These are phyloP conservation scores for Perithous albicinctus DNA, from an alignment of 2,888 invertebrate genomes.

Conservation along the genomic window DNA sequence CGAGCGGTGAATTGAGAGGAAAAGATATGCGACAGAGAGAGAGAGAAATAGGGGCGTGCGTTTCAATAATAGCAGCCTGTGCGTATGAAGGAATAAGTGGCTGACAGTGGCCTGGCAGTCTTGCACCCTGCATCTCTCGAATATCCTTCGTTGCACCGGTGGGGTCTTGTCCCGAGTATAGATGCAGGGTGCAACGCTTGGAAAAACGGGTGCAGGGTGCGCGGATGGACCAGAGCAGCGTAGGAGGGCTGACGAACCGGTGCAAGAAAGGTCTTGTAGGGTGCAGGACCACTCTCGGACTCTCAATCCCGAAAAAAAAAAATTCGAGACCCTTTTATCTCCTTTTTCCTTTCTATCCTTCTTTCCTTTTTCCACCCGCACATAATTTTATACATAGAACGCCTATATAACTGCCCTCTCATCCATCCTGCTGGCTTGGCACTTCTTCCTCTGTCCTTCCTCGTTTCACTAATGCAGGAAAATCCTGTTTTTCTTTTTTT, in stretches of 20 bases:
- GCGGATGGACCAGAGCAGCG: constrained; percentile 12
- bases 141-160: constrained; percentile 43
- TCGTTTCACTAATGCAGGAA: constrained; percentile 20
- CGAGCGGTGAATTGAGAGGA: not conserved
- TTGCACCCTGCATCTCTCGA: constrained; percentile 11
- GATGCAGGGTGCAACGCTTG: constrained; percentile 41
- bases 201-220: constrained; percentile 40
- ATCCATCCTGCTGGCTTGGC: constrained; percentile 30
- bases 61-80: not conserved
- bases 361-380: constrained; percentile 6
- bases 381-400: constrained; percentile 4
- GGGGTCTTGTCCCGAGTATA: not conserved
- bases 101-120: not conserved
- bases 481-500: constrained; percentile 27
- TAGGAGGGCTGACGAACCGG: constrained; percentile 48
- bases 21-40: not conserved
- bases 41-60: not conserved
- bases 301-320: constrained; percentile 46
- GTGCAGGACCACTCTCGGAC: constrained; percentile 47
- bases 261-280: constrained; percentile 28
- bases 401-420: constrained; percentile 35
- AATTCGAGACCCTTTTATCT: constrained; percentile 63
- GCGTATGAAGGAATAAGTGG: constrained; percentile 27
- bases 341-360: constrained; percentile 6
- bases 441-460: constrained; percentile 31